Percentiles rank a stretch among this genome's conserved stretches.
Evolutionary conservation across 2,113 vertebrate genomes (phyloP).

Genomic region (Stictonetta naevosa): DNA sequence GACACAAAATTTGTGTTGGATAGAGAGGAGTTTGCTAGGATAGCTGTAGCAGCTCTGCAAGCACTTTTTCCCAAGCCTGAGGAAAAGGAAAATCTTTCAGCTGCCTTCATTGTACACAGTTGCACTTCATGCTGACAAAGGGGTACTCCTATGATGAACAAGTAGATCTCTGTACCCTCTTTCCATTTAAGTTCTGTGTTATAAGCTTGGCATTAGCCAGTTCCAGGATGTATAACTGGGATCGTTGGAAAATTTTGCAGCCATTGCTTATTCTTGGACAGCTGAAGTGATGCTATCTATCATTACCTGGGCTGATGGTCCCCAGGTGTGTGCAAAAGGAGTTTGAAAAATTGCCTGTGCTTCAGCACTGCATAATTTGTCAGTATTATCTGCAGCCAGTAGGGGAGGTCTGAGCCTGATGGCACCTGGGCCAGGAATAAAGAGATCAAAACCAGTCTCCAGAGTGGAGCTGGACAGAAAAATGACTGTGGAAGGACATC

Average conservation of each 20-base stretch:
- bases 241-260: not conserved
- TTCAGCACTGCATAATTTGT: conserved; percentile 38
- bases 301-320: conserved; percentile 12
- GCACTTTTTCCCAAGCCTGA: not conserved
- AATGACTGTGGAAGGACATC: not conserved
- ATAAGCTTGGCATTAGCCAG: not conserved
- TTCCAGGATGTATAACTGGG: not conserved
- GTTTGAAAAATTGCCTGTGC: conserved; percentile 38
- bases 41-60: fast-evolving
- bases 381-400: not conserved
- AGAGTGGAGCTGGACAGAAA: not conserved
- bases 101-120: not conserved
- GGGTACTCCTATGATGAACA: fast-evolving
- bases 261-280: not conserved
- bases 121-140: not conserved
- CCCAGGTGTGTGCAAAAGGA: conserved; percentile 26
- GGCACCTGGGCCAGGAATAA: conserved; percentile 7
- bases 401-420: not conserved
- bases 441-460: conserved; percentile 23
- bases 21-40: not conserved
- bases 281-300: not conserved
- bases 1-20: not conserved
- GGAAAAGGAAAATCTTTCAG: not conserved
- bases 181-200: not conserved
- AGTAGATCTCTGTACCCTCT: not conserved